phyloP scores from a whole-genome alignment of 35 echinoderm and acorn worm species.

The Lytechinus variegatus region DNA sequence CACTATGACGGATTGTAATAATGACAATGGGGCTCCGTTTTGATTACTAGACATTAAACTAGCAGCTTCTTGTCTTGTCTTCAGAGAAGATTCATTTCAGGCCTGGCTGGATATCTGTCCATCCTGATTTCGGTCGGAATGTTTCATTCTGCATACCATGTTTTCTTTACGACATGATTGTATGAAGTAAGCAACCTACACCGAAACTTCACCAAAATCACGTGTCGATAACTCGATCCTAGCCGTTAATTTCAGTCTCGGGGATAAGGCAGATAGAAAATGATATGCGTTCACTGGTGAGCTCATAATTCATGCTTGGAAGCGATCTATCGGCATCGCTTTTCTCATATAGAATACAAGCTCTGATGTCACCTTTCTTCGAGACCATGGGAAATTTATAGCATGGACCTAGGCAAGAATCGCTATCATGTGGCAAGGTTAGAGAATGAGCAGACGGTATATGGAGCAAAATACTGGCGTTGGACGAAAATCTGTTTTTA shows the following conservation, averaged over 20 bases:
- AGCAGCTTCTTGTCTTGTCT: slow-evolving; percentile 20
- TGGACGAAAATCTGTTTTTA: neutral
- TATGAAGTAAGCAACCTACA: neutral
- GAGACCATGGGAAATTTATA: neutral
- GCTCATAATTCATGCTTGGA: slow-evolving; percentile 19
- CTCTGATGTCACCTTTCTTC: neutral
- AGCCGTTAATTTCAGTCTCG: slow-evolving; percentile 15
- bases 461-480: neutral
- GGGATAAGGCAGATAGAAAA: slow-evolving; percentile 9
- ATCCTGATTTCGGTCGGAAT: slow-evolving; percentile 20
- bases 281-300: neutral
- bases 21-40: neutral
- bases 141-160: slow-evolving; percentile 21
- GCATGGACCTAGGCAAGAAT: neutral
- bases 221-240: slow-evolving; percentile 43
- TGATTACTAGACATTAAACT: neutral
- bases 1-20: slow-evolving; percentile 23
- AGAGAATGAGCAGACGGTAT: neutral
- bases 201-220: slow-evolving; percentile 41
- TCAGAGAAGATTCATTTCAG: slow-evolving; percentile 30
- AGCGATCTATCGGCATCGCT: neutral
- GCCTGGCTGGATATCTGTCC: slow-evolving; percentile 6
- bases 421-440: neutral
- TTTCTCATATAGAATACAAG: neutral
- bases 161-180: slow-evolving; percentile 28